Evolutionary conservation across 1,140 invertebrate genomes (phyloP), one percentile per base, ranked within the genome.

Genomic region (Pararge aegeria): DNA sequence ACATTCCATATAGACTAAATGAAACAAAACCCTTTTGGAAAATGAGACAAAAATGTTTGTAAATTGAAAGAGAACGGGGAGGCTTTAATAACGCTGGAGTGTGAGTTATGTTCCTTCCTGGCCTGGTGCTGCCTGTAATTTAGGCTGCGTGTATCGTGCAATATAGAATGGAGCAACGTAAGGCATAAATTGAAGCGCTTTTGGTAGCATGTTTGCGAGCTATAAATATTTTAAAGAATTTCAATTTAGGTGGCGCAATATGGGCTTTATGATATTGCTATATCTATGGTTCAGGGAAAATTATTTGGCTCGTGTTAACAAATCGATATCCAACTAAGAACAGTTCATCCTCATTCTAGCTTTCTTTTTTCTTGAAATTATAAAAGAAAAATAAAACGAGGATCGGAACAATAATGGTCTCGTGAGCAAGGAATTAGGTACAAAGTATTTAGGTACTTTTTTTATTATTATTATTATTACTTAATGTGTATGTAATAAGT

Each of bases 11-110:
- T 77, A 67, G 73, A 75, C 64, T 74, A 79, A 80, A 85, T 78
- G 71, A 80, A 83, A 85, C 78, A 80, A 83, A 82, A 81, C 69
- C 67, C 55, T 65, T 77, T 68, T 70, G 67, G 61, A 71, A 72
- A 70, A 74, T 70, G 68, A 75, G 54, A 75, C 70, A 68, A 74
- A 75, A 73, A 68, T 74, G 66, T 73, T 71, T 67, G 68, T 64
- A 68, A 75, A 78, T 75, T 75, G 63, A 60, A 72, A 64, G 58
- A 58, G 63, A 70, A 75, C 53, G 65, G 51, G n/a, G 51, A 15
- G 48, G 40, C 53, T 68, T 68, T 65, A 68, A 65, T 68, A 68
- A 68, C 54, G 62, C 30, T 52, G 54, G 50, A 61, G 50, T 64
- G 64, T 64, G 65, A 63, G 51, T 64, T 61, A 64, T 67, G 55